Evolutionary conservation across 2,888 invertebrate species (phyloP).

Genomic region (Abscondita cerata): DNA sequence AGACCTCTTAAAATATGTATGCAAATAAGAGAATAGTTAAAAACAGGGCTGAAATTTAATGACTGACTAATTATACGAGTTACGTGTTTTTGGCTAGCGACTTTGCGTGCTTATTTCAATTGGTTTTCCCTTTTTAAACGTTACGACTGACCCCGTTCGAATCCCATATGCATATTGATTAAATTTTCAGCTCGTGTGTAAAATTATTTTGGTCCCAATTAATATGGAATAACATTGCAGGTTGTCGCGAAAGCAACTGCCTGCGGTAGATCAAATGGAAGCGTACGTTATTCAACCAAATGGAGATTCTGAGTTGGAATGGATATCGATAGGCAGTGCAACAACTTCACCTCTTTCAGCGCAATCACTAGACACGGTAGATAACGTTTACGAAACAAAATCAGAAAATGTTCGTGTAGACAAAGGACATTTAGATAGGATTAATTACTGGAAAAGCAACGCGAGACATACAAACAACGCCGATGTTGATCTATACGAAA

Average conservation of each 20-base stretch:
- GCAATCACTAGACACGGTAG: neutral
- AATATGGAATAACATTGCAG: slow-evolving; percentile 40
- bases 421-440: neutral
- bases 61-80: neutral
- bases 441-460: slow-evolving; percentile 50
- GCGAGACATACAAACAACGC: slow-evolving; percentile 39
- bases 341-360: slow-evolving; percentile 16
- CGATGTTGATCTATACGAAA: neutral
- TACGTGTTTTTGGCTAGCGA: slow-evolving; percentile 2
- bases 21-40: neutral
- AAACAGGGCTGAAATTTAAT: neutral
- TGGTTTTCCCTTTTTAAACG: neutral
- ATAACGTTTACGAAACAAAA: neutral
- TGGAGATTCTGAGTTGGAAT: slow-evolving; percentile 75
- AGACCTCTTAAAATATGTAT: neutral
- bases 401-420: neutral
- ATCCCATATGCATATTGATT: neutral
- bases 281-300: slow-evolving; percentile 70
- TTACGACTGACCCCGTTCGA: slow-evolving; percentile 1
- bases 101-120: slow-evolving; percentile 6
- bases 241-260: slow-evolving; percentile 75
- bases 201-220: neutral
- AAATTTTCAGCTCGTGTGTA: no score
- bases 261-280: slow-evolving; percentile 74
- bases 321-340: slow-evolving; percentile 63